Evolutionary conservation across 2,113 vertebrate genomes (phyloP).

Genomic region (Pipra filicauda): DNA sequence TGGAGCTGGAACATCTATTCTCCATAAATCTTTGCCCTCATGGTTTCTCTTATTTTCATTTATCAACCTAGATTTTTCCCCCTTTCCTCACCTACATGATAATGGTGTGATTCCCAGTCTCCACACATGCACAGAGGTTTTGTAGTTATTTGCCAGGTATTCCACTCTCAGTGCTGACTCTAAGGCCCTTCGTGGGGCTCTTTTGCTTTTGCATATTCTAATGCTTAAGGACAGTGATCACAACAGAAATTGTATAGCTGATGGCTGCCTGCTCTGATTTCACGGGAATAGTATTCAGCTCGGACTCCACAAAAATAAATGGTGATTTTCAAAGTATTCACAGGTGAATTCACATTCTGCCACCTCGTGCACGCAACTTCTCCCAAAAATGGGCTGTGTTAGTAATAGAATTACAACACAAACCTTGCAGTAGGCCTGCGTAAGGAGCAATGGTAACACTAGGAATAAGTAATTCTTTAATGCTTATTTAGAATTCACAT

Average conservation of each 20-base stretch:
- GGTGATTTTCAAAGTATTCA: background rate
- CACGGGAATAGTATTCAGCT: background rate
- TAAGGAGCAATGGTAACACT: background rate
- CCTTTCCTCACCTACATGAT: background rate
- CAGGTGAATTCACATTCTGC: background rate
- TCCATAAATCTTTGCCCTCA: background rate
- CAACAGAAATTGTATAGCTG: background rate
- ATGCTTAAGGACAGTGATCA: background rate
- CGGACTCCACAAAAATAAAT: background rate
- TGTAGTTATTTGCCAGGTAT: background rate
- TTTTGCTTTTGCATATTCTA: background rate
- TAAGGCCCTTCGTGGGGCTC: background rate
- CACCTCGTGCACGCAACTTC: background rate
- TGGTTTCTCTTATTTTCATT: slow-evolving; percentile 9
- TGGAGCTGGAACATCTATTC: background rate
- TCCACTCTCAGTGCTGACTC: background rate
- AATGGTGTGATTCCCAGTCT: background rate
- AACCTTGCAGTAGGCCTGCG: background rate
- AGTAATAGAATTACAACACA: background rate
- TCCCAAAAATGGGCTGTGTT: background rate
- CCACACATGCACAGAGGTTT: background rate
- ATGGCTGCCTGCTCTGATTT: background rate
- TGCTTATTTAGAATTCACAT: background rate
- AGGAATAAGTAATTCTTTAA: background rate
- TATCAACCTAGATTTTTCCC: background rate